Evolutionary conservation across 2,113 vertebrate species (phyloP).

Genomic region (Rynchops niger): DNA sequence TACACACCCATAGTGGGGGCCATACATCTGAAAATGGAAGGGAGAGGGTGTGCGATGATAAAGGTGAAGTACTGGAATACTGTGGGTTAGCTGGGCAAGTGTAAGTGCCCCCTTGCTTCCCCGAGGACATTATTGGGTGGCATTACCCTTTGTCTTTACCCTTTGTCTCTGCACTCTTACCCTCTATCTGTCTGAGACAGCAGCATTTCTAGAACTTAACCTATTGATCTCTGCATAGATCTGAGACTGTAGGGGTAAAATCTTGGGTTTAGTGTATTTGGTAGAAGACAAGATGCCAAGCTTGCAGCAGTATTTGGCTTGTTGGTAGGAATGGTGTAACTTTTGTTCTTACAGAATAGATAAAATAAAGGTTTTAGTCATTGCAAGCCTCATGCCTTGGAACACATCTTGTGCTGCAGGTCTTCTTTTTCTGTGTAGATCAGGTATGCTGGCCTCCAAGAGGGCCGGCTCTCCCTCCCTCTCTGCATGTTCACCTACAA

Average conservation of each 20-base stretch:
- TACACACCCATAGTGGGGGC: neutral
- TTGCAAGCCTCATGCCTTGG: neutral
- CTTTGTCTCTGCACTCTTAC: neutral
- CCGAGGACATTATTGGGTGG: neutral
- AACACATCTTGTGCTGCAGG: neutral
- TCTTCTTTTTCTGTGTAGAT: neutral
- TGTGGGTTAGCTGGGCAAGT: neutral
- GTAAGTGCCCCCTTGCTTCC: neutral
- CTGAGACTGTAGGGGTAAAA: neutral
- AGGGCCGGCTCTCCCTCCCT: neutral
- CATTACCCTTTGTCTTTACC: neutral
- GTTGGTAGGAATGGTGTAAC: neutral
- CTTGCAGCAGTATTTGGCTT: neutral
- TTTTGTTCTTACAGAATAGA: neutral
- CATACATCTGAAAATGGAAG: neutral
- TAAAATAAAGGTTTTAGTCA: neutral
- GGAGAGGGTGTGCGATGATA: neutral
- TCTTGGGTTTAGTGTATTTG: neutral
- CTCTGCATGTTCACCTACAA: neutral
- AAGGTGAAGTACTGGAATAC: neutral
- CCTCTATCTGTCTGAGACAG: neutral
- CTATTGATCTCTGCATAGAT: neutral
- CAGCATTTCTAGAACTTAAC: neutral
- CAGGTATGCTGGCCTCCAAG: neutral
- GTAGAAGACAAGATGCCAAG: neutral